phyloP scores from a whole-genome alignment of 2,888 invertebrate genomes.

The Torymus auratus region DNA sequence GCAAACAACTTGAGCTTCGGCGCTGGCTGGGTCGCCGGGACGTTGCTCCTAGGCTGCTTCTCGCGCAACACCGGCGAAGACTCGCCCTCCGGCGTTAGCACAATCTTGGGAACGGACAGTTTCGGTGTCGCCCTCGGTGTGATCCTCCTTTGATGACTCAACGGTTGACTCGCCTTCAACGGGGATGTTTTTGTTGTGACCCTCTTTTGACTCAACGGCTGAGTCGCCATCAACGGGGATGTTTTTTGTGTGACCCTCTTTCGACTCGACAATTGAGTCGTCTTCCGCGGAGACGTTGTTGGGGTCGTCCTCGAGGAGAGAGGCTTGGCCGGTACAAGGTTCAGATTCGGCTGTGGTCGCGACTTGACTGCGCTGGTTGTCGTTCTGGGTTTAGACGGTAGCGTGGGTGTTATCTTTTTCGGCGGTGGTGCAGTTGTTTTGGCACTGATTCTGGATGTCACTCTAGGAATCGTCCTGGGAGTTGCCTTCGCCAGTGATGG shows the following conservation, averaged over 20 bases:
- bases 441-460: no score
- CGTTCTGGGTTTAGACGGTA: not conserved
- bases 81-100: not conserved
- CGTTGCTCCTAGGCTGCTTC: not conserved
- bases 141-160: not conserved
- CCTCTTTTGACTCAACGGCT: not conserved
- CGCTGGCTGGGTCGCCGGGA: no score
- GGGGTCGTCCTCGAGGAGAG: not conserved
- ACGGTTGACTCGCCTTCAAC: not conserved
- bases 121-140: not conserved
- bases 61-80: not conserved
- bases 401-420: slow-evolving; percentile 6
- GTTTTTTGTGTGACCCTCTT: not conserved
- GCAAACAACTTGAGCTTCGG: slow-evolving; percentile 59
- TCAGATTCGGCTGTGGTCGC: not conserved
- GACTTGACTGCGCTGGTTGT: slow-evolving; percentile 3
- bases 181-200: not conserved
- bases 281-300: slow-evolving; percentile 1
- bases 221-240: no score
- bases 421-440: not conserved
- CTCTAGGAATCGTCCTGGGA: no score
- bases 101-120: not conserved
- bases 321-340: not conserved
- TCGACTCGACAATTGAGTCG: not conserved
- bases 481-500: no score